Conservation (phyloP, 1,140 invertebrate species). For the Tetraneura akinire region DNA sequence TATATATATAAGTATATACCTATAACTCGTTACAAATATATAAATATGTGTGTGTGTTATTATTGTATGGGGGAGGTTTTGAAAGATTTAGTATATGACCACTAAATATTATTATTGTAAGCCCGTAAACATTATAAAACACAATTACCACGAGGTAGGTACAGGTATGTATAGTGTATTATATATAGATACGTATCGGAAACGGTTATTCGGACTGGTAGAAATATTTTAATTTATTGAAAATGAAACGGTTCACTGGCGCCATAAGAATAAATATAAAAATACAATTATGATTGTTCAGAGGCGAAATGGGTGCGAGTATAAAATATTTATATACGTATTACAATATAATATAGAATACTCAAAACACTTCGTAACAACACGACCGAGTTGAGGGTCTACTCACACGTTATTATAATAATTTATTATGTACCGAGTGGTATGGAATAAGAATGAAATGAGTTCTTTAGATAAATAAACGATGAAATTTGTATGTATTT, state of each 20-base stretch:
- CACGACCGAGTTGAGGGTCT: not conserved
- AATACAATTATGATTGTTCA: not conserved
- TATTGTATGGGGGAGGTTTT: conserved; percentile 10
- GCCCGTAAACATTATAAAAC: not conserved
- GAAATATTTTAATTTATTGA: conserved; percentile 30
- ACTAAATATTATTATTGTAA: not conserved
- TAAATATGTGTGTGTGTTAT: not conserved
- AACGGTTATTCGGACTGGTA: not conserved
- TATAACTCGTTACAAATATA: too few species aligned
- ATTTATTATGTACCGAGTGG: not conserved
- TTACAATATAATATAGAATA: not conserved
- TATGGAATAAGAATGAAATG: too few species aligned
- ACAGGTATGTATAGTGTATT: not conserved
- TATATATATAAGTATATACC: too few species aligned
- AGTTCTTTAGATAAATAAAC: too few species aligned
- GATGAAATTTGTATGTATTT: too few species aligned
- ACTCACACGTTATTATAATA: not conserved
- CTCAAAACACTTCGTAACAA: conserved; percentile 1
- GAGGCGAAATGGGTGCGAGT: not conserved
- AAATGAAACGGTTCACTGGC: conserved; percentile 6
- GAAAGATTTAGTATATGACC: not conserved
- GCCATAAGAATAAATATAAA: not conserved
- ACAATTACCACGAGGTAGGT: too few species aligned
- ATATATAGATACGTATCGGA: not conserved
- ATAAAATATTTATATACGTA: not conserved